Evolutionary conservation across 2,888 invertebrate species (phyloP), one percentile per base, ranked within the genome.

Genomic region (Hydrotaea cyrtoneurina): DNA sequence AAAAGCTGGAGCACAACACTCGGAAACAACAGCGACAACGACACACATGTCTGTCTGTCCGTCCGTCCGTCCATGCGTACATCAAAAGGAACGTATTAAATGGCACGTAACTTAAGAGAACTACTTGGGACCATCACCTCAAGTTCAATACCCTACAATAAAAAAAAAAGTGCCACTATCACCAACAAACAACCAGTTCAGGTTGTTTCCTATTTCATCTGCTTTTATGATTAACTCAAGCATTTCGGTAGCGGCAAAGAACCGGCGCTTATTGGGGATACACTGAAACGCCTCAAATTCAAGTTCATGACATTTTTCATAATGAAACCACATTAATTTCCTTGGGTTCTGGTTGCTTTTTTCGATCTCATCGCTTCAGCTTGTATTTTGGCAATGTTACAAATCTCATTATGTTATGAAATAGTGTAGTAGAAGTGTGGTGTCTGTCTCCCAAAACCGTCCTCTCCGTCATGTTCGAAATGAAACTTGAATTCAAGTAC

Each of bases 121-220:
- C 82, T 85, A 79, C 82, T 82, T 62, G 72, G 82, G 78, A 1
- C 77, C 53, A 81, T 69, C 78, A 31, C 31, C 72, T 69, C 81
- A 79, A 85, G 85, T 85, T 85, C 85, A 85, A 85, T 85, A 74
- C 50, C 85, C 85, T 81, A 79, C 78, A 17, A n/a, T n/a, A n/a
- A n/a, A n/a, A n/a, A n/a, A n/a, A n/a, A 11, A 69, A 69, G 66
- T 43, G 19, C 66, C 36, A 31, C n/a, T 21, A 10, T 13, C 57
- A 57, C 5, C 57, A 23, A 26, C 39, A 39, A 8, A 39, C 31
- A 62, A 19, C 62, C 31, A 62, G 26, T 26, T 26, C 62, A 31
- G 62, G 62, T 50, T 39, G 39, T 8, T 39, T 39, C 39, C 46
- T 36, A n/a, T 39, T 5, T 76, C 3, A 7, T 62, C 36, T 36